Evolutionary conservation across 2,113 vertebrate genomes (phyloP).

Genomic region (Oreochromis niloticus): DNA sequence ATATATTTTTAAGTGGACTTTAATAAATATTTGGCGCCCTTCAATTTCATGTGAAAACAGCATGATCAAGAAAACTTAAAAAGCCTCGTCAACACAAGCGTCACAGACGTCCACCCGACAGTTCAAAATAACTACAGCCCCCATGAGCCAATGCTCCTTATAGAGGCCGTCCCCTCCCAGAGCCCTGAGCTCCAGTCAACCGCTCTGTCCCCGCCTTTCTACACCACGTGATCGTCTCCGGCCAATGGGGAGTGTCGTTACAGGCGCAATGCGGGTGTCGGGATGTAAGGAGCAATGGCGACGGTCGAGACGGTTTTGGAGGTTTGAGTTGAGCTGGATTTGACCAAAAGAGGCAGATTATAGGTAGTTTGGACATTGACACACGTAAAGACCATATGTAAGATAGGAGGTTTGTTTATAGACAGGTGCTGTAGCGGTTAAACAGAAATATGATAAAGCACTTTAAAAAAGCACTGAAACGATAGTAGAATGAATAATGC

Average conservation of each 20-base stretch:
- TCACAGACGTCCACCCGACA: background rate
- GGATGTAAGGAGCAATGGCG: constrained; percentile 78
- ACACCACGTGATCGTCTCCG: constrained; percentile 20
- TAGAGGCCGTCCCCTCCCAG: background rate
- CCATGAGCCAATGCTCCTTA: background rate
- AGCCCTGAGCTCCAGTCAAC: background rate
- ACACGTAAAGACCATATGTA: background rate
- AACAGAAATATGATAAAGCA: background rate
- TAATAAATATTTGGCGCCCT: background rate
- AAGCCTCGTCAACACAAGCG: background rate
- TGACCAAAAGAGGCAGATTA: constrained; percentile 40
- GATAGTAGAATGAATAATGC: background rate
- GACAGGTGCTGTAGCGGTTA: background rate
- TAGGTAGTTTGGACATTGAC: constrained; percentile 28
- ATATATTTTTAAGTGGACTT: background rate
- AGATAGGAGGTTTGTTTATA: background rate
- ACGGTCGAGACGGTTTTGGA: constrained; percentile 57
- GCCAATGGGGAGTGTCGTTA: constrained; percentile 68
- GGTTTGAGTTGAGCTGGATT: constrained; percentile 22
- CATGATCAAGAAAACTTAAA: background rate
- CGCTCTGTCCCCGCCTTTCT: background rate
- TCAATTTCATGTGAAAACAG: background rate
- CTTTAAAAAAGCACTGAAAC: background rate
- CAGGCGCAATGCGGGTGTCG: constrained; percentile 64
- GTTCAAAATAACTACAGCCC: constrained; percentile 24